Conservation (phyloP, 2,113 vertebrate species). For the Nothocercus julius region DNA sequence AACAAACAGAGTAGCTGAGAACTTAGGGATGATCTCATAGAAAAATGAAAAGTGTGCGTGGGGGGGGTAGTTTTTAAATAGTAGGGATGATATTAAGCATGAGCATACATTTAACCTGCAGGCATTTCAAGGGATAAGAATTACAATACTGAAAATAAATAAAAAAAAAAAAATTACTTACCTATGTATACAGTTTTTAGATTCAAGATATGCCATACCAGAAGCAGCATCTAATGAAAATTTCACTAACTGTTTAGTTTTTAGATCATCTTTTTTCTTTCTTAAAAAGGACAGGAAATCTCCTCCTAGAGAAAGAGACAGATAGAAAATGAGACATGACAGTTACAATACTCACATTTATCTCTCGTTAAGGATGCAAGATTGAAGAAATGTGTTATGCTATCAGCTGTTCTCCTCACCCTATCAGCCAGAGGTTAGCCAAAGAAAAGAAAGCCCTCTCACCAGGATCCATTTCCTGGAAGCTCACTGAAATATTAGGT, state of each 20-base stretch:
- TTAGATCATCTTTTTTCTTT: conserved; percentile 96
- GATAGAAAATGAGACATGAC: conserved; percentile 36
- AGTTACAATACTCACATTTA: background rate
- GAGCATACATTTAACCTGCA: background rate
- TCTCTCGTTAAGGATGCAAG: background rate
- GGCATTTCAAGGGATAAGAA: background rate
- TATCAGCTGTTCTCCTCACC: background rate
- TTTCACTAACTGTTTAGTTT: conserved; percentile 91
- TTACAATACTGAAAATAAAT: background rate
- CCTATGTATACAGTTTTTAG: conserved; percentile 98
- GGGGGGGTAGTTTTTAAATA: rapidly evolving
- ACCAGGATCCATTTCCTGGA: background rate
- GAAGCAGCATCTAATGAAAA: conserved; percentile 92
- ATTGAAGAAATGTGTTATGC: background rate
- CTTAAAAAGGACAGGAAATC: conserved; percentile 96
- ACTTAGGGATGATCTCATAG: background rate
- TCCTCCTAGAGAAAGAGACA: conserved; percentile 83
- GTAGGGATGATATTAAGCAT: background rate
- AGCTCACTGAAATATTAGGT: background rate
- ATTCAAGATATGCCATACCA: conserved; percentile 95
- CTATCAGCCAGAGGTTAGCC: background rate
- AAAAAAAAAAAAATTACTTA: conserved; percentile 63
- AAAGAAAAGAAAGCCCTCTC: background rate
- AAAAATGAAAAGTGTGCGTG: background rate
- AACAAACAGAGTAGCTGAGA: background rate